Evolutionary conservation across 2,113 vertebrate genomes (phyloP).

Genomic region (Origma solitaria): DNA sequence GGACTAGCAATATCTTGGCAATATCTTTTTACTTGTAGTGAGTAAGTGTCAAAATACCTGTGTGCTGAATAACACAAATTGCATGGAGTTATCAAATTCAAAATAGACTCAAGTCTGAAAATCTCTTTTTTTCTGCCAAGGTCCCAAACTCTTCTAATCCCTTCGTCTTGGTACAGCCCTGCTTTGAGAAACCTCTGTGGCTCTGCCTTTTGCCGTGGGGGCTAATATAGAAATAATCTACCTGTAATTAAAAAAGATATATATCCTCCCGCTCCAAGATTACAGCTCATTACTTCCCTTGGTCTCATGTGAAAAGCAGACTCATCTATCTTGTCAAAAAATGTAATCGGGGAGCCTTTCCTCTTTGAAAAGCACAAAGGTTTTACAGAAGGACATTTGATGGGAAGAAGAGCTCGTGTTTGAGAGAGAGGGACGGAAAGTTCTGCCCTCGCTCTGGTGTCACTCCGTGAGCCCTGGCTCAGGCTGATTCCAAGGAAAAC

Average conservation of each 20-base stretch:
- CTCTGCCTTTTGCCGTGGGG: background rate
- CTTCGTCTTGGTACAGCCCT: background rate
- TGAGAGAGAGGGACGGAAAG: background rate
- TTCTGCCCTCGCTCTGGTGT: fast-evolving
- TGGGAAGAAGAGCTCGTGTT: background rate
- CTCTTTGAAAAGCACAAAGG: background rate
- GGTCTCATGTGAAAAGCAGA: constrained; percentile 36
- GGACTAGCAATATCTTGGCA: background rate
- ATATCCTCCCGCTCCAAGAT: constrained; percentile 34
- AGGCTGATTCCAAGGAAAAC: background rate
- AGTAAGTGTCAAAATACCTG: background rate
- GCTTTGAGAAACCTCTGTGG: background rate
- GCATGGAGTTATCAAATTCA: background rate
- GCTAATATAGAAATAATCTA: constrained; percentile 31
- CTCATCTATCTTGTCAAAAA: constrained; percentile 56
- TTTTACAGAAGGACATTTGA: background rate
- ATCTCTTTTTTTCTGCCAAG: background rate
- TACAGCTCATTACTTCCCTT: constrained; percentile 48
- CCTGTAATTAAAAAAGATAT: constrained; percentile 58
- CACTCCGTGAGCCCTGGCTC: fast-evolving
- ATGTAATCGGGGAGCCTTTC: background rate
- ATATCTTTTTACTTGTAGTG: background rate
- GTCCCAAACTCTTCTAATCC: background rate
- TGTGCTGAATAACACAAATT: background rate
- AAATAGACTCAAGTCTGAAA: background rate